Evolutionary conservation across 2,797 vertebrate species (phyloP).

Genomic region (Sebastolobus altivelis): DNA sequence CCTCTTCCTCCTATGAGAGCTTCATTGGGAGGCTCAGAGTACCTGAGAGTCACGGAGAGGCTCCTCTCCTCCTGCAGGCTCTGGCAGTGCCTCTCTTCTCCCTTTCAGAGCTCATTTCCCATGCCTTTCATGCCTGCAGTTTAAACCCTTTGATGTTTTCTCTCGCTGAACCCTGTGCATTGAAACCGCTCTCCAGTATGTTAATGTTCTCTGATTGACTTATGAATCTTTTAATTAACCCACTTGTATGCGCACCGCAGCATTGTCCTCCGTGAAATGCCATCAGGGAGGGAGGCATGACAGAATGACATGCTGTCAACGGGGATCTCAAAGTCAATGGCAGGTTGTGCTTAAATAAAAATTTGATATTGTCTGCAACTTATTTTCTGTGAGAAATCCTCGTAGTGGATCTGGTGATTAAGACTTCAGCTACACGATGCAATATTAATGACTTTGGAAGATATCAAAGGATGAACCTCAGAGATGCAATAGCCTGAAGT

Average conservation of each 20-base stretch:
- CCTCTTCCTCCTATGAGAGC: conserved; percentile 4
- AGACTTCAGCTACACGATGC: conserved; percentile 74
- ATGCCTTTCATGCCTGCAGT: conserved; percentile 78
- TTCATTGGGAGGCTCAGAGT: conserved; percentile 32
- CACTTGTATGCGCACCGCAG: conserved; percentile 69
- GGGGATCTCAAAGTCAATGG: conserved; percentile 61
- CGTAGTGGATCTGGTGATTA: conserved; percentile 71
- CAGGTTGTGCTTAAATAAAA: conserved; percentile 40
- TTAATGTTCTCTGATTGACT: conserved; percentile 81
- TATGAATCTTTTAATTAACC: conserved; percentile 80
- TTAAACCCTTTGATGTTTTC: conserved; percentile 83
- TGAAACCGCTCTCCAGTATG: conserved; percentile 66
- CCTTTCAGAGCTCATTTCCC: conserved; percentile 76
- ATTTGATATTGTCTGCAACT: conserved; percentile 60
- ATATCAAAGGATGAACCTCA: conserved; percentile 80
- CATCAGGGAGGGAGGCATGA: conserved; percentile 55
- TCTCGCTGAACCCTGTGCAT: conserved; percentile 59
- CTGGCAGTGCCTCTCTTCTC: conserved; percentile 54
- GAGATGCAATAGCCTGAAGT: conserved; percentile 77
- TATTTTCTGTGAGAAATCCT: conserved; percentile 50
- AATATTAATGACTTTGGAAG: conserved; percentile 83
- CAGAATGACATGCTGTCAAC: conserved; percentile 57
- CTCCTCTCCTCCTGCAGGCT: conserved; percentile 64
- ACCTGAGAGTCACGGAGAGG: conserved; percentile 61
- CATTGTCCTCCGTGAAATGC: conserved; percentile 66